Evolutionary conservation across 2,888 invertebrate species (phyloP).

Genomic region (Anodontia alba): DNA sequence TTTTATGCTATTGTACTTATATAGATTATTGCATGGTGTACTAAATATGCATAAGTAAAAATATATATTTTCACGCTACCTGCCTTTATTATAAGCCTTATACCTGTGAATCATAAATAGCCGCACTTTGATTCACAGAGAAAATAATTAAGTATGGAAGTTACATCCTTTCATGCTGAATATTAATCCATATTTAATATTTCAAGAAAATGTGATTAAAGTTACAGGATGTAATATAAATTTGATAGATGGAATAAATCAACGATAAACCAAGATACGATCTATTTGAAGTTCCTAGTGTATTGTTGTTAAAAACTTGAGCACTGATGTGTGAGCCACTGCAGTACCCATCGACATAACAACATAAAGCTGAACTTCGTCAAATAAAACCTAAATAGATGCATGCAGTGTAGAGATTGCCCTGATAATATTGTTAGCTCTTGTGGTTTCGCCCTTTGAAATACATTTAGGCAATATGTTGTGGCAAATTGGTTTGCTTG

Average conservation of each 20-base stretch:
- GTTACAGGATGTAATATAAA: background rate
- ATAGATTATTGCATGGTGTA: no score
- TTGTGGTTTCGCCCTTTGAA: no score
- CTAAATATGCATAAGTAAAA: background rate
- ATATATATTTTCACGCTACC: background rate
- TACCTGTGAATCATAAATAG: background rate
- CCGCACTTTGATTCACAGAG: no score
- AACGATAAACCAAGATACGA: background rate
- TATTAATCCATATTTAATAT: constrained; percentile 12
- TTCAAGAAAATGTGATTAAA: constrained; percentile 3
- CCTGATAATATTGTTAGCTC: no score
- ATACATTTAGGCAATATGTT: no score
- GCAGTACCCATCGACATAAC: no score
- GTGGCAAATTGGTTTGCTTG: no score
- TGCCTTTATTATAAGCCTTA: background rate
- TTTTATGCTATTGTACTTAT: no score
- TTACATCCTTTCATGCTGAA: background rate
- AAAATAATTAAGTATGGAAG: no score
- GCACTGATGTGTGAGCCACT: background rate
- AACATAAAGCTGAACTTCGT: no score
- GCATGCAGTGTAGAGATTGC: no score
- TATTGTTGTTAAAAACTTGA: background rate
- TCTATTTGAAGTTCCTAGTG: background rate
- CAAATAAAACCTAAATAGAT: no score
- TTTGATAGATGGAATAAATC: constrained; percentile 10